A percentile compares a stretch with the other conserved stretches of the same genome.
phyloP scores from a whole-genome alignment of 2,113 vertebrate genomes.

The Psilopsiagon aymara region DNA sequence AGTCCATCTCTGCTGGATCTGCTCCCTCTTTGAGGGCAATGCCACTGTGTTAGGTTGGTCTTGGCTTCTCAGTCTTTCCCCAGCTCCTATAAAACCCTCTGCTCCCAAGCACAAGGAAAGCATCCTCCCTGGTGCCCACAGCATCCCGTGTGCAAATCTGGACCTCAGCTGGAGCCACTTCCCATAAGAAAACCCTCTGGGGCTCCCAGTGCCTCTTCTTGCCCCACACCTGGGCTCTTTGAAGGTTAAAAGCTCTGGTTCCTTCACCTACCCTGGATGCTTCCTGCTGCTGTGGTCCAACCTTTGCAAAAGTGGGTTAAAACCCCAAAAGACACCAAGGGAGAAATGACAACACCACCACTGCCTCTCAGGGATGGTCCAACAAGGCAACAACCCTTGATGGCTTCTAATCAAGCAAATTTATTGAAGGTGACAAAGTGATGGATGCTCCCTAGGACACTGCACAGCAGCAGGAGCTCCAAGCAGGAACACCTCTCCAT shows the following conservation, averaged over 20 bases:
- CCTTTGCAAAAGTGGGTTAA: background rate
- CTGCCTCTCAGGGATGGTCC: background rate
- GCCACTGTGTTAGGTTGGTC: rapidly evolving
- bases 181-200: background rate
- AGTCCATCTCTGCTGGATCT: background rate
- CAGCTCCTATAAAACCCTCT: background rate
- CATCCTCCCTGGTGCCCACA: background rate
- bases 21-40: background rate
- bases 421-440: background rate
- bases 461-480: background rate
- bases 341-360: rapidly evolving
- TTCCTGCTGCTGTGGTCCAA: background rate
- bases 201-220: background rate
- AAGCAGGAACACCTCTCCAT: background rate
- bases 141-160: background rate
- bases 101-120: background rate
- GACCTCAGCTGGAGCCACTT: background rate
- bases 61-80: background rate
- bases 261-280: background rate
- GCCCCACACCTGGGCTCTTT: background rate
- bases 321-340: background rate
- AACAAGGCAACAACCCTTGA: background rate
- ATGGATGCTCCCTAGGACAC: background rate
- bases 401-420: background rate
- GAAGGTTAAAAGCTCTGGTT: background rate